A percentile compares a stretch with the other conserved stretches of the same genome.
Evolutionary conservation across 2,888 invertebrate genomes (phyloP).

Genomic region (Onchidella celtica): DNA sequence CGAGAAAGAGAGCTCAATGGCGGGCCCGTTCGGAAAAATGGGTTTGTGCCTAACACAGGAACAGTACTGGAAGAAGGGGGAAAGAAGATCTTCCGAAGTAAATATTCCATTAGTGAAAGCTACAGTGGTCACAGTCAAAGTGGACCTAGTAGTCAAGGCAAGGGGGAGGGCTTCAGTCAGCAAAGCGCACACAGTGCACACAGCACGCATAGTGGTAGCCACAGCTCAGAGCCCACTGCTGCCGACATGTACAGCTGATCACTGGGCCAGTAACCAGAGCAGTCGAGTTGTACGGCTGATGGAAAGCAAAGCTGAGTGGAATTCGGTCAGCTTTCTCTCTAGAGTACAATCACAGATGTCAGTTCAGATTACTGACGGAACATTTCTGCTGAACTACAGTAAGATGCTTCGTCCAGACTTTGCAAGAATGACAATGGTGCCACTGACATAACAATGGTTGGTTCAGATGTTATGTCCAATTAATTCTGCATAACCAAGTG

Average conservation of each 20-base stretch:
- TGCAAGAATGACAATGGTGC: too few relatives aligned
- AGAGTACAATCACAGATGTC: too few relatives aligned
- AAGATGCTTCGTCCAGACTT: too few relatives aligned
- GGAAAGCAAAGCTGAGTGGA: too few relatives aligned
- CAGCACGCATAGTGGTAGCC: conserved; percentile 6
- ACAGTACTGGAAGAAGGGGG: conserved; percentile 14
- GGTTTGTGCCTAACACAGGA: background rate
- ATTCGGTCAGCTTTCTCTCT: too few relatives aligned
- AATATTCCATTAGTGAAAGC: conserved; percentile 40
- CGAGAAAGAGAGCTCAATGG: conserved; percentile 3
- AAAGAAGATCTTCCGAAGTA: conserved; percentile 38
- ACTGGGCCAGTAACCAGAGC: too few relatives aligned
- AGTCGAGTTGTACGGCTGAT: too few relatives aligned
- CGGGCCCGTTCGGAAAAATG: conserved; percentile 13
- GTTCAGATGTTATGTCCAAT: too few relatives aligned
- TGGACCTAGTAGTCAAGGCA: conserved; percentile 28
- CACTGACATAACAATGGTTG: too few relatives aligned
- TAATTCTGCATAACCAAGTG: too few relatives aligned
- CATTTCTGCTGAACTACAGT: too few relatives aligned
- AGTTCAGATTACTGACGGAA: too few relatives aligned
- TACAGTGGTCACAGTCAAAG: conserved; percentile 46
- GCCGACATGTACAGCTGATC: conserved; percentile 51
- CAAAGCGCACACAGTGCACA: conserved; percentile 26
- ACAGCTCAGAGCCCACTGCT: conserved; percentile 49
- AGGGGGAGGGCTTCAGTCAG: conserved; percentile 18